A percentile compares a stretch with the other conserved stretches of the same genome.
phyloP scores from a whole-genome alignment of 2,113 vertebrate species.

The Potamarius usumacintae region DNA sequence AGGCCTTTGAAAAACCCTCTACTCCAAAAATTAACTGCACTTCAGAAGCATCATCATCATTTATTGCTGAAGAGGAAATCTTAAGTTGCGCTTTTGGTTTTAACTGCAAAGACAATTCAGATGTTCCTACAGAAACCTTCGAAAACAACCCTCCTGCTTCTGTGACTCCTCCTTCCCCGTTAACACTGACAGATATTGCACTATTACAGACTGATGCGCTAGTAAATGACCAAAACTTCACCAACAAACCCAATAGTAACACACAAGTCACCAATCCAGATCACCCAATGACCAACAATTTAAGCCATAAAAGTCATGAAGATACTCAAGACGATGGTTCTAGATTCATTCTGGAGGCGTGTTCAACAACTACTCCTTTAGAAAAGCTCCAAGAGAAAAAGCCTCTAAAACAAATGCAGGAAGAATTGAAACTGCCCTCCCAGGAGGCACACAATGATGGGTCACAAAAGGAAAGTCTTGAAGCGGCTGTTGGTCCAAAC shows the following conservation, averaged over 20 bases:
- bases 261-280: constrained; percentile 3
- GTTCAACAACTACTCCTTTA: neutral
- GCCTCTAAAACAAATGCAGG: neutral
- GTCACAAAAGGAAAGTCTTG: constrained; percentile 39
- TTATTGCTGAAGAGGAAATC: constrained; percentile 8
- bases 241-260: neutral
- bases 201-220: constrained; percentile 2
- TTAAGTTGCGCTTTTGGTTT: neutral
- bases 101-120: constrained; percentile 18
- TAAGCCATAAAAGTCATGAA: neutral
- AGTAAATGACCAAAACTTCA: constrained; percentile 15
- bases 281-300: neutral
- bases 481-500: constrained; percentile 48
- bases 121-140: constrained; percentile 28
- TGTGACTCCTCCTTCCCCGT: neutral
- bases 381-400: constrained; percentile 28
- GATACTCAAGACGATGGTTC: neutral
- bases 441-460: constrained; percentile 51
- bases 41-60: neutral
- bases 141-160: constrained; percentile 11
- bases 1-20: neutral
- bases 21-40: neutral
- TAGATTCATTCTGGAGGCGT: neutral
- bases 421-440: neutral
- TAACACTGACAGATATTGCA: neutral